Base-by-base conservation (phyloP, 1,140 invertebrate species). In the Drosophila pruinosa region DNA sequence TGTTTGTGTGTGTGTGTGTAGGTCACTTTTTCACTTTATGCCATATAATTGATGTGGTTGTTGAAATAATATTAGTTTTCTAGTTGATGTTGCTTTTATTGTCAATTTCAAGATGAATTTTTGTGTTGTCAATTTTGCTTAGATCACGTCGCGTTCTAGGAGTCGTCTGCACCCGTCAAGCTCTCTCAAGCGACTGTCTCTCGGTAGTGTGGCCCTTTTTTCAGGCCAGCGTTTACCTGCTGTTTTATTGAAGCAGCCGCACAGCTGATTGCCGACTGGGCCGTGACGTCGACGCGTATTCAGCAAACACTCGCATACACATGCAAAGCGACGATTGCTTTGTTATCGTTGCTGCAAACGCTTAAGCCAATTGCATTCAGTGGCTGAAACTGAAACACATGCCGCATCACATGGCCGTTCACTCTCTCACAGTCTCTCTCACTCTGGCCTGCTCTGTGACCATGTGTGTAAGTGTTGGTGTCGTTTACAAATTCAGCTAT, bases 321-420 rank as follows among this genome's bases (percentile, higher is more conserved):
- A 19, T 5, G 22, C 53, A 47, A n/a, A n/a, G 15, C 21, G 34
- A 54, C 4, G 56, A 45, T 28, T 31, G 52, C 53, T 52, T 73
- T 75, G 76, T 81, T 75, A 52, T 81, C 56, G 76, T 73, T 75
- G 75, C 63, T 63, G 59, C 31, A 62, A 73, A 57, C 75, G 58
- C 53, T 65, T 74, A 65, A 79, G 82, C 81, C 82, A 88, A 88
- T 88, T 88, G 82, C 82, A 88, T 76, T 85, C 68, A 67, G 53
- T 79, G 78, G 57, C 78, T 63, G 69, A 72, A 77, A 80, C 62
- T 41, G 65, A 72, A 72, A 58, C 67, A 70, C 67, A 71, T 71
- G 63, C 52, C 36, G 50, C 67, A 70, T 72, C 67, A 57, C 45
- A 62, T 62, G 61, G 38, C 24, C 65, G 43, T 72, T 69, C 71